phyloP scores from a whole-genome alignment of 2,888 invertebrate genomes.

The Molorchus minor region DNA sequence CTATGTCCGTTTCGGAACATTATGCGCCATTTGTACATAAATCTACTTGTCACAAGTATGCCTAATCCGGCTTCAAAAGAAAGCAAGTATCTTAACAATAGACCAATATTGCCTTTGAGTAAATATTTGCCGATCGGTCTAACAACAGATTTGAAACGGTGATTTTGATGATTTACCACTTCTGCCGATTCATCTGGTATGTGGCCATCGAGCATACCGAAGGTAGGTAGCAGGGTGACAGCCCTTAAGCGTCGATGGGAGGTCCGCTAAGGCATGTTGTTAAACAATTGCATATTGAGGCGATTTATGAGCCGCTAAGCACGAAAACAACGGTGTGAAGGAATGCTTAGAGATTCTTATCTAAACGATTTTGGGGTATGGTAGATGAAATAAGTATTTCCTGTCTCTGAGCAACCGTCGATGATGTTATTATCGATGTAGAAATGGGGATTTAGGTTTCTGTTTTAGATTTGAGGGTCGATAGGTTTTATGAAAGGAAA shows the following conservation, averaged over 20 bases:
- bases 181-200: constrained; percentile 56
- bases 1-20: neutral
- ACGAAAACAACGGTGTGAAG: constrained; percentile 36
- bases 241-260: constrained; percentile 51
- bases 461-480: no score
- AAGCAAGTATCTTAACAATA: constrained; percentile 50
- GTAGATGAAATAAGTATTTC: neutral
- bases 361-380: constrained; percentile 13
- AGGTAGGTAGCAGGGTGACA: constrained; percentile 39
- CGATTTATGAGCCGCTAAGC: constrained; percentile 44
- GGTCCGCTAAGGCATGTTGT: constrained; percentile 57
- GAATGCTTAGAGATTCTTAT: constrained; percentile 36
- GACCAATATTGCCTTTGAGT: constrained; percentile 58
- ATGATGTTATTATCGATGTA: no score
- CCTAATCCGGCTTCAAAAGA: constrained; percentile 57
- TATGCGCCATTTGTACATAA: constrained; percentile 55
- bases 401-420: no score
- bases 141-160: constrained; percentile 55
- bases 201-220: constrained; percentile 39
- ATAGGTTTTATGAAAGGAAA: no score
- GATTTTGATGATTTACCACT: constrained; percentile 54
- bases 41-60: constrained; percentile 61
- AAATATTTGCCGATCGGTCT: constrained; percentile 61
- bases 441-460: no score
- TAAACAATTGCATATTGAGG: constrained; percentile 53